These are phyloP conservation scores for Diacarnus erythraeanus DNA, from an alignment of 37 sponge, comb jelly and placozoan species.

Conservation along the genomic window DNA sequence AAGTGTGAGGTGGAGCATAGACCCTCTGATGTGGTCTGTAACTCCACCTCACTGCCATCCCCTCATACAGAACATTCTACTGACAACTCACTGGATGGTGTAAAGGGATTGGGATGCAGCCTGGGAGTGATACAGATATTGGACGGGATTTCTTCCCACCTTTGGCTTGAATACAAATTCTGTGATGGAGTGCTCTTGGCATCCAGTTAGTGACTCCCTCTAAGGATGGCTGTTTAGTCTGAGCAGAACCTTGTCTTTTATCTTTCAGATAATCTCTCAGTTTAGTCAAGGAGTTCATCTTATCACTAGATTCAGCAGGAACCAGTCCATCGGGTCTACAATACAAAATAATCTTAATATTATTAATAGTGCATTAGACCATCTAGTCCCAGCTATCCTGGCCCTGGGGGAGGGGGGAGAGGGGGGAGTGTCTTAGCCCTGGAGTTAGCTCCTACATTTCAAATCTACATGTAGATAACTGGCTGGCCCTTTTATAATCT, in stretches of 20 bases:
- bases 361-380: no score
- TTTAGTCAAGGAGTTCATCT: background rate
- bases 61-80: no score
- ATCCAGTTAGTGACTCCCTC: background rate
- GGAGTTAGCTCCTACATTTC: no score
- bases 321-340: background rate
- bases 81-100: background rate
- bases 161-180: background rate
- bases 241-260: background rate
- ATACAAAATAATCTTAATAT: no score
- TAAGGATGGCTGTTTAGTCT: background rate
- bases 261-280: background rate
- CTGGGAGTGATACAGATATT: background rate
- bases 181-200: background rate
- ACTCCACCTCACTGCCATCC: no score
- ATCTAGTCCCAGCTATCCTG: no score
- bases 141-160: conserved; percentile 2
- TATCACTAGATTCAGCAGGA: background rate
- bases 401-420: no score
- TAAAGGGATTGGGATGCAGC: background rate
- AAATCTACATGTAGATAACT: no score
- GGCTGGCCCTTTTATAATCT: no score
- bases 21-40: no score
- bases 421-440: no score
- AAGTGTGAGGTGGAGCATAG: no score